Evolutionary conservation across 2,797 vertebrate genomes (phyloP).

Genomic region (Vespertilio murinus): DNA sequence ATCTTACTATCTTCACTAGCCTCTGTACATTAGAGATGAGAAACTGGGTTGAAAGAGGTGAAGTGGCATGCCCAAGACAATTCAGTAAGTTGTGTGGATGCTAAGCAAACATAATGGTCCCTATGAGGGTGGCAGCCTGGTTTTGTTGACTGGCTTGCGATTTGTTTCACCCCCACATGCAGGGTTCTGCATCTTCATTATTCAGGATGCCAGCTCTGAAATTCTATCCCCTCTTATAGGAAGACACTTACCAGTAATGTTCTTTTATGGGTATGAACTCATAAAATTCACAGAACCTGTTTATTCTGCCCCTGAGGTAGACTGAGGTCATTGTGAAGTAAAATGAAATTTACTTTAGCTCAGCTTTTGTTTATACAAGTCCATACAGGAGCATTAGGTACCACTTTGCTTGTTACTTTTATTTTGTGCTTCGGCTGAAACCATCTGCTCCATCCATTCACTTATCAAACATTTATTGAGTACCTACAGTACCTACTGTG

Average conservation of each 20-base stretch:
- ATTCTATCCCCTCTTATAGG: background rate
- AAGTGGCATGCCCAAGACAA: background rate
- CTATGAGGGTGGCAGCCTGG: background rate
- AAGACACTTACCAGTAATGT: background rate
- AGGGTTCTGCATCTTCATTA: background rate
- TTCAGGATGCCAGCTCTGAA: background rate
- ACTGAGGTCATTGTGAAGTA: background rate
- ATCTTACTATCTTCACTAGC: background rate
- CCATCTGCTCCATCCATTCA: background rate
- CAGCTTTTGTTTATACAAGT: constrained; percentile 5
- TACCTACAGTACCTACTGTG: background rate
- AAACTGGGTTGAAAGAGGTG: background rate
- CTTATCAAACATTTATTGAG: background rate
- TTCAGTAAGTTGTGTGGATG: background rate
- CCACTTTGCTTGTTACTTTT: background rate
- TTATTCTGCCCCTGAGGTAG: constrained; percentile 30
- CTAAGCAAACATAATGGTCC: background rate
- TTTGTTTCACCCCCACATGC: background rate
- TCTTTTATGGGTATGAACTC: constrained; percentile 8
- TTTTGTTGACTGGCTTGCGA: background rate
- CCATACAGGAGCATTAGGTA: background rate
- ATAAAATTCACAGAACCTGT: background rate
- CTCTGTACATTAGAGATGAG: background rate
- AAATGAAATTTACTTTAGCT: constrained; percentile 39
- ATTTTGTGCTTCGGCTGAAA: background rate